Base-by-base conservation (phyloP, 2,888 invertebrate genomes). In the Chrysina gloriosa region DNA sequence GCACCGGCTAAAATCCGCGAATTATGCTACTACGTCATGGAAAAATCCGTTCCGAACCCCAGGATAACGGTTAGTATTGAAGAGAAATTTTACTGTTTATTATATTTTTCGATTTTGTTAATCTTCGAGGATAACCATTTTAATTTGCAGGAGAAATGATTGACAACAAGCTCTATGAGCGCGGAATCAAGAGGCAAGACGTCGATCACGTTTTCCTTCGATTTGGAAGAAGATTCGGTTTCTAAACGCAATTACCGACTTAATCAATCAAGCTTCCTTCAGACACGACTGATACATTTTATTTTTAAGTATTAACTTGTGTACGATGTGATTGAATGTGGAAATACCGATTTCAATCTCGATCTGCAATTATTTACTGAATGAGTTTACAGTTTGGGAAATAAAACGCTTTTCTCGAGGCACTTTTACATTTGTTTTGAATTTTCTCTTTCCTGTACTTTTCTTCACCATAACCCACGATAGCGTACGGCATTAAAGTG, bases 171-270 rank as follows among this genome's bases (percentile, higher is more conserved):
- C 58, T 78, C 81, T 71, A 73, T 63, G 90, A 91, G 84, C 89
- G 88, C 72, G 92, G 91, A 72, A 89, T 89, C 78, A 94, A 95
- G 83, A 88, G 95, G 70, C 94, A 95, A 79, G 95, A 95, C 84
- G 92, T 94, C 54, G 94, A 95, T 77, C 95, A 95, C 84, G 94
- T 95, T 65, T 95, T 95, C 85, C 88, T 95, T 76, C 91, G 95
- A 78, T 95, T 95, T 82, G 95, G 95, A 65, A 90, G 92, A 81
- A 89, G 68, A 65, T 68, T 68, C 27, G 67, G 67, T 5, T 31
- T 67, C 42, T 68, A 68, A 68, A 58, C 34, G 27, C 23, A 45
- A 58, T 68, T 48, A 58, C 29, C 3, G 36, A 31, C 27, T 23
- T 67, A 52, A 56, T 64, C 68, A 65, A 68, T 65, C 65, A 65